These are phyloP conservation scores for Sinosuthora webbiana DNA, from an alignment of 2,113 vertebrate species.

Conservation along the genomic window DNA sequence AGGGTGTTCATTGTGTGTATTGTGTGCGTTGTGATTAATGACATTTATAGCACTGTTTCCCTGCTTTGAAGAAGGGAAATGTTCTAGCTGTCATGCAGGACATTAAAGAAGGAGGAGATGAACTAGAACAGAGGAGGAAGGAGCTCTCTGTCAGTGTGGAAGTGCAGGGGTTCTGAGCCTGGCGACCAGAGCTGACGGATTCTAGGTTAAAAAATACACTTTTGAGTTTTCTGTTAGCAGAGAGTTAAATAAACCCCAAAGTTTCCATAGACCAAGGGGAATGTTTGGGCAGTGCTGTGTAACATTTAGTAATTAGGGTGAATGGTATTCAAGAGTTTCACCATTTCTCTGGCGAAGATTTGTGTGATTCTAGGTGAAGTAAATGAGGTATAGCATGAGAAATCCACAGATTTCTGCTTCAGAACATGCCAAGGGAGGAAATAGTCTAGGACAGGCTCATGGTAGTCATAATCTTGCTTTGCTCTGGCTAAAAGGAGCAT, in stretches of 20 bases:
- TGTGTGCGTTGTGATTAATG: neutral
- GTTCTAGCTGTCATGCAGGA: neutral
- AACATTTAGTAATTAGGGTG: neutral
- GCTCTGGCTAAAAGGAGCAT: neutral
- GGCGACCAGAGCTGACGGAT: neutral
- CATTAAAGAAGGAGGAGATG: neutral
- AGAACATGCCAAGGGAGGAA: neutral
- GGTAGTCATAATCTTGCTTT: neutral
- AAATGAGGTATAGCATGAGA: neutral
- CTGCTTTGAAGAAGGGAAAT: neutral
- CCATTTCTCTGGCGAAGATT: neutral
- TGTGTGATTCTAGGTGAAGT: neutral
- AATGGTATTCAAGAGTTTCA: neutral
- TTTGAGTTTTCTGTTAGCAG: neutral
- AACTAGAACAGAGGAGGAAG: neutral
- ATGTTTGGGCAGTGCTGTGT: neutral
- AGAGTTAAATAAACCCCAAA: neutral
- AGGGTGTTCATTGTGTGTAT: accelerated
- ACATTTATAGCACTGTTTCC: accelerated
- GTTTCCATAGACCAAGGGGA: neutral
- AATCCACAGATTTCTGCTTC: neutral
- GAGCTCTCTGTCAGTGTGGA: neutral
- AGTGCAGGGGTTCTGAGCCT: neutral
- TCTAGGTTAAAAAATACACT: neutral
- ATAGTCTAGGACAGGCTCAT: neutral